phyloP scores from a whole-genome alignment of 2,888 invertebrate species.

The Cremastinae sp. region DNA sequence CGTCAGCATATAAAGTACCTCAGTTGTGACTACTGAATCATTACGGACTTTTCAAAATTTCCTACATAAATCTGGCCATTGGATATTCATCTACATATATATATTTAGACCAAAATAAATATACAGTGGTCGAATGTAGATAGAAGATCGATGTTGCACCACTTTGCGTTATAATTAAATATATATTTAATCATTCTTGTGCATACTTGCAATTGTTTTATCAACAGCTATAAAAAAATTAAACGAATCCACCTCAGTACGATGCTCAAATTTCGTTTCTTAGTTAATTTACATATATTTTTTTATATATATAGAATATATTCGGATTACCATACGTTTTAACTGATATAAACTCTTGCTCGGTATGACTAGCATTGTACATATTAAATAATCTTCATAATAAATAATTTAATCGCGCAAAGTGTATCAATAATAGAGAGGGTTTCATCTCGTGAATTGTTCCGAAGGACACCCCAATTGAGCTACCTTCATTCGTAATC shows the following conservation, averaged over 20 bases:
- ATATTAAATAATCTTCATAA: slow-evolving; percentile 33
- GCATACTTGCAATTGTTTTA: slow-evolving; percentile 30
- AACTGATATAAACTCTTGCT: slow-evolving; percentile 46
- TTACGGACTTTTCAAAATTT: too few species aligned
- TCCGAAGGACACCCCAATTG: slow-evolving; percentile 28
- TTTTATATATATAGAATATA: slow-evolving; percentile 27
- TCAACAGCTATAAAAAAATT: slow-evolving; percentile 54
- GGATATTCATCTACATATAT: too few species aligned
- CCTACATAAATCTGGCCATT: too few species aligned
- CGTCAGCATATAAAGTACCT: slow-evolving; percentile 38
- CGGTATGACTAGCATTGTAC: slow-evolving; percentile 34
- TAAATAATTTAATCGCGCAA: slow-evolving; percentile 40
- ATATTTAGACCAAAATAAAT: too few species aligned
- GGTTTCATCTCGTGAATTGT: slow-evolving; percentile 11
- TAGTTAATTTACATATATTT: slow-evolving; percentile 35
- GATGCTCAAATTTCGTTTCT: slow-evolving; percentile 15
- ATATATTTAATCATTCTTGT: slow-evolving; percentile 28
- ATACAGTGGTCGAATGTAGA: too few species aligned
- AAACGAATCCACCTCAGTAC: slow-evolving; percentile 35
- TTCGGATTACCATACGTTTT: background rate
- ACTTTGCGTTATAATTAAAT: slow-evolving; percentile 40
- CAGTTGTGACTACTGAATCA: too few species aligned
- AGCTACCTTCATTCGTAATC: slow-evolving; percentile 31
- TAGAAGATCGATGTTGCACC: too few species aligned
- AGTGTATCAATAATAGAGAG: slow-evolving; percentile 45